Base-by-base conservation (phyloP, 2,113 vertebrate genomes). In the Periophthalmus modestus region DNA sequence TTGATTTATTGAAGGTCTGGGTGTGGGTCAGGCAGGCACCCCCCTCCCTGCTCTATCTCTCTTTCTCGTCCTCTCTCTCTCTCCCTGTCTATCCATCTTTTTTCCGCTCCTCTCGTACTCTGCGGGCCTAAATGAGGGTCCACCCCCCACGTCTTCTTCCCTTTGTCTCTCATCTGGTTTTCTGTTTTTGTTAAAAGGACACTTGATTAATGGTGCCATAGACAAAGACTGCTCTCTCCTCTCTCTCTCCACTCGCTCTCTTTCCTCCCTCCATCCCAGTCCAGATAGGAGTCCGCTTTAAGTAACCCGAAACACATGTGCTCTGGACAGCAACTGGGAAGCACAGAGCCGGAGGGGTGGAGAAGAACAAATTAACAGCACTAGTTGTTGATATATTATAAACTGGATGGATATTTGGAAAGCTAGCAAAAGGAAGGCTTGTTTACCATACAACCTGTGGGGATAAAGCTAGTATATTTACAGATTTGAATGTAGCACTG, bases 1-100 rank as follows among this genome's bases (percentile, higher is more conserved):
- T 87, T 93, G 93, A 93, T 94, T 91, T 92, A 93, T 93, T 90
- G 81, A 91, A 85, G 85, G 75, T 83, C 82, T 83, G 83, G 85
- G 87, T 89, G 74, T 89, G 89, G 89, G 90, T 93, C 90, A 89
- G 83, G 58, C 74, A 83, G 23, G 57, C 57, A 24, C 57, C 33
- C 79, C 84, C 78, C 77, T 66, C 39, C 34, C 11, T 33, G 57
- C 46, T 46, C 39, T 1, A 50, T 43, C 67, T 68, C 23, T 46
- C 57, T 73, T 4, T 58, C 21, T 65, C 72, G 72, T 66, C 33
- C 50, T 69, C 74, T 61, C 63, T 67, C 16, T 43, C 52, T 73
- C 69, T 73, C 69, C 54, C 69, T 67, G 16, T 50, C 61, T 73
- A 69, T 75, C 71, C 67, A 68, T 23, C 65, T 73, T 66, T 24